phyloP scores from a whole-genome alignment of 2,888 invertebrate species.

The Nomada flava region DNA sequence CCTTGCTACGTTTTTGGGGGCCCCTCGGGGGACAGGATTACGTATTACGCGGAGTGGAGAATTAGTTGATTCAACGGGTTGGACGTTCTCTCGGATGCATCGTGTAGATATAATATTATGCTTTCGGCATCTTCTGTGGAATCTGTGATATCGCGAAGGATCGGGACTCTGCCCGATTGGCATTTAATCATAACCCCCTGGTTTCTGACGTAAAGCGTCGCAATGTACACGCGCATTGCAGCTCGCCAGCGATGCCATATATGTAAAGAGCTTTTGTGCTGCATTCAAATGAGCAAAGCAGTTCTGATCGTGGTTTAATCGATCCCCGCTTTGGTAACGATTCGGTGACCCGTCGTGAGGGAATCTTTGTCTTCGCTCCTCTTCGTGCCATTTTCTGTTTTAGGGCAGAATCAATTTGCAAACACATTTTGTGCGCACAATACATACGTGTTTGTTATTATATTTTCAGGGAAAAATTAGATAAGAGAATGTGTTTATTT shows the following conservation, averaged over 20 bases:
- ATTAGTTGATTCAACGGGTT: too few species aligned
- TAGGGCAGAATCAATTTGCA: too few species aligned
- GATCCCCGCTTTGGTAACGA: slow-evolving; percentile 26
- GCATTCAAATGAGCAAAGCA: slow-evolving; percentile 33
- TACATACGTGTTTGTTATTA: too few species aligned
- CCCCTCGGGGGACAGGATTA: too few species aligned
- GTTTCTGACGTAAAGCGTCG: slow-evolving; percentile 56
- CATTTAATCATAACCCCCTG: slow-evolving; percentile 37
- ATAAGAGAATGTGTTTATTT: too few species aligned
- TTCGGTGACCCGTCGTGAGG: background rate
- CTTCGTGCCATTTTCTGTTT: background rate
- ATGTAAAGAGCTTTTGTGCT: slow-evolving; percentile 47
- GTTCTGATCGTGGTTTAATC: slow-evolving; percentile 45
- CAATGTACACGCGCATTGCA: slow-evolving; percentile 60
- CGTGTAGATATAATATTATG: background rate
- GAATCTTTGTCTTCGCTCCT: background rate
- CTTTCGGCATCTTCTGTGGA: background rate
- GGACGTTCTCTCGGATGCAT: too few species aligned
- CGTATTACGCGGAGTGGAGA: too few species aligned
- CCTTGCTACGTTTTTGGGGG: too few species aligned
- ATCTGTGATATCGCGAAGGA: background rate
- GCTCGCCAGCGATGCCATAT: slow-evolving; percentile 36
- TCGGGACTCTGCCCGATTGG: slow-evolving; percentile 19
- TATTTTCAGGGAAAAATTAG: too few species aligned
- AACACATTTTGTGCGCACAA: too few species aligned